Evolutionary conservation across 1,140 invertebrate genomes (phyloP), one percentile per base, ranked within the genome.

Genomic region (Protaetia brevitarsis): DNA sequence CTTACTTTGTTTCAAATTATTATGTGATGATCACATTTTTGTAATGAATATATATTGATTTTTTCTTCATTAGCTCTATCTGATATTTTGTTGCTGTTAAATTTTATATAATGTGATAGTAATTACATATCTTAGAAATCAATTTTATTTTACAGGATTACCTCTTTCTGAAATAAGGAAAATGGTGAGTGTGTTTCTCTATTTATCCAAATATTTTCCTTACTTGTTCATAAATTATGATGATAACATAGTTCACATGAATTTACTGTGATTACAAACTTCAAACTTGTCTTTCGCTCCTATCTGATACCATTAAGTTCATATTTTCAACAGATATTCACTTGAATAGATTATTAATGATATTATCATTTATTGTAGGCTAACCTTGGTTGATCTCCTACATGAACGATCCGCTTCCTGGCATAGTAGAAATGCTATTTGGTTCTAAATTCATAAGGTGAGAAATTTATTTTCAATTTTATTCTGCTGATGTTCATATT

Each of bases 51-150:
- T 58, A 2, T n/a, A 7, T 13, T 62, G 60, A 62, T 62, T 62
- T 11, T n/a, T 60, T 29, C 21, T 60, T 34, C 23, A 62, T 62
- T 62, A 62, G 60, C 60, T 62, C 60, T 62, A 62, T 62, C 60
- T 62, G 60, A 62, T 29, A 60, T 29, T 56, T 2, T 4, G 4
- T 1, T 0, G 3, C 19, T 56, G 26, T 56, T 56, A 13, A 51
- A 51, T 51, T 3, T 28, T 29, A 10, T 60, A 11, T n/a, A 29
- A 60, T 60, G 3, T 60, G 11, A 29, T 60, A 4, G 11, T 60
- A 21, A 5, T 1, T 34, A 21, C 23, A 23, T 62, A 62, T 11
- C 21, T 62, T 36, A 7, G 2, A 51, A 51, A 31, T 61, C 5
- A 34, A 16, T 34, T 34, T 62, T 21, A 36, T 62, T 34, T 62